Percentiles rank a stretch among this genome's conserved stretches.
Conservation (phyloP, 2,888 invertebrate species). For the Ethmia dodecea region DNA sequence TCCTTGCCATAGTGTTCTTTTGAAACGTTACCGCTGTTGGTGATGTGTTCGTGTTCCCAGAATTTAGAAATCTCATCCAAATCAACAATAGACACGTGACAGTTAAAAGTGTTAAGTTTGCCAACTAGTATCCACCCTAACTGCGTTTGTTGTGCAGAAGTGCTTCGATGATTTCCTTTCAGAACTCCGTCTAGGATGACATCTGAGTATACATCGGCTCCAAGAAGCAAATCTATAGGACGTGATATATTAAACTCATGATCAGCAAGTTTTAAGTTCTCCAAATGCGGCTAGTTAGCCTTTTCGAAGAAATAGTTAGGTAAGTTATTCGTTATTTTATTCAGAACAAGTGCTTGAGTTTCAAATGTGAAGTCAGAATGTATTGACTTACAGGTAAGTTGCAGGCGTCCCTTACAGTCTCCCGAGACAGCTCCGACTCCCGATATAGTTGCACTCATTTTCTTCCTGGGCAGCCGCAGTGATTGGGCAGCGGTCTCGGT, state of each 20-base stretch:
- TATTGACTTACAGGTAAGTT: neutral
- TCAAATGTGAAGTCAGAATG: neutral
- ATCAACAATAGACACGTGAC: slow-evolving; percentile 4
- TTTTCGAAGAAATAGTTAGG: neutral
- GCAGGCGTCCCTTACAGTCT: neutral
- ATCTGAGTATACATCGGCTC: slow-evolving; percentile 2
- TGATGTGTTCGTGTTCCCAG: slow-evolving; percentile 4
- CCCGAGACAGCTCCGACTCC: neutral
- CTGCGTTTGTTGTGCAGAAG: slow-evolving; percentile 8
- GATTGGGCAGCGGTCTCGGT: slow-evolving; percentile 1
- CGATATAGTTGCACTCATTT: neutral
- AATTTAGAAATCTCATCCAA: neutral
- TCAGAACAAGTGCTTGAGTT: neutral
- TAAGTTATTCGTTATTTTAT: neutral
- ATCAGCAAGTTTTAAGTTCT: slow-evolving; percentile 2
- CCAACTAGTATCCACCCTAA: slow-evolving; percentile 12
- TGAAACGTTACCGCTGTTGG: too few species aligned
- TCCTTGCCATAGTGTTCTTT: neutral
- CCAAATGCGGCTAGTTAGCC: neutral
- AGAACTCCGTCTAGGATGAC: neutral
- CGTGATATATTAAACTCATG: slow-evolving; percentile 1
- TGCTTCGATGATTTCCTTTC: neutral
- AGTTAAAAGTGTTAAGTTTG: slow-evolving; percentile 5
- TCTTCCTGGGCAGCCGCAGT: neutral
- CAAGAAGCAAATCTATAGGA: slow-evolving; percentile 3